phyloP scores from a whole-genome alignment of 2,888 invertebrate genomes.

The Griposia aprilina region DNA sequence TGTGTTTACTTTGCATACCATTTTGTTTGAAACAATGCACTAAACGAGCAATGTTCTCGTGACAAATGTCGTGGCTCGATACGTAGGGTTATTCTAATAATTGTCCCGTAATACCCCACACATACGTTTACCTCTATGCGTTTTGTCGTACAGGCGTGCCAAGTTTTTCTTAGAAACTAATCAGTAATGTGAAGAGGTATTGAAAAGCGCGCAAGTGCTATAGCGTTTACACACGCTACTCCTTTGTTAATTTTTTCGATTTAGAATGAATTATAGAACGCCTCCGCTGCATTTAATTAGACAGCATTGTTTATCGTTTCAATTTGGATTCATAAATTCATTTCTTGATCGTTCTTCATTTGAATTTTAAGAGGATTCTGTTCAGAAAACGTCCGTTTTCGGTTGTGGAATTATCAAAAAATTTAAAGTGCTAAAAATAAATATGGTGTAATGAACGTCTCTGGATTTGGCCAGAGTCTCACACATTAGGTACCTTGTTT shows the following conservation, averaged over 20 bases:
- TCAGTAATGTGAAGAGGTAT: slow-evolving; percentile 84
- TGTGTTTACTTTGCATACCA: slow-evolving; percentile 55
- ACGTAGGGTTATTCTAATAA: slow-evolving; percentile 54
- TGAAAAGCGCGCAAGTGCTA: slow-evolving; percentile 80
- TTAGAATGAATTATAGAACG: slow-evolving; percentile 67
- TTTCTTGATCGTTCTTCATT: slow-evolving; percentile 63
- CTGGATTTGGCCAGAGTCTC: slow-evolving; percentile 66
- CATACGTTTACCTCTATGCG: slow-evolving; percentile 59
- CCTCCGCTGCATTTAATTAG: slow-evolving; percentile 68
- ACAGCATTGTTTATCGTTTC: slow-evolving; percentile 66
- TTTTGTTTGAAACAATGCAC: slow-evolving; percentile 61
- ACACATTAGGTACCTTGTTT: slow-evolving; percentile 82
- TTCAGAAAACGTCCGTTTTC: slow-evolving; percentile 38
- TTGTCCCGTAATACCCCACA: slow-evolving; percentile 65
- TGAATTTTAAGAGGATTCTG: slow-evolving; percentile 61
- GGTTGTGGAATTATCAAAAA: slow-evolving; percentile 49
- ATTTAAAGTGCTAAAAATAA: slow-evolving; percentile 54
- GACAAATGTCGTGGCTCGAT: slow-evolving; percentile 63
- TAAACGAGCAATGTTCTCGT: slow-evolving; percentile 58
- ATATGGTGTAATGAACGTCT: slow-evolving; percentile 54
- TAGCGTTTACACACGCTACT: slow-evolving; percentile 78
- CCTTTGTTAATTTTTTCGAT: slow-evolving; percentile 70
- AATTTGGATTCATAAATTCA: slow-evolving; percentile 65
- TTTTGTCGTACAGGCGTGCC: slow-evolving; percentile 69
- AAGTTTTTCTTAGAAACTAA: slow-evolving; percentile 82